A percentile compares a stretch with the other conserved stretches of the same genome.
Conservation (phyloP, 2,888 invertebrate species). For the Copidosoma aretas region DNA sequence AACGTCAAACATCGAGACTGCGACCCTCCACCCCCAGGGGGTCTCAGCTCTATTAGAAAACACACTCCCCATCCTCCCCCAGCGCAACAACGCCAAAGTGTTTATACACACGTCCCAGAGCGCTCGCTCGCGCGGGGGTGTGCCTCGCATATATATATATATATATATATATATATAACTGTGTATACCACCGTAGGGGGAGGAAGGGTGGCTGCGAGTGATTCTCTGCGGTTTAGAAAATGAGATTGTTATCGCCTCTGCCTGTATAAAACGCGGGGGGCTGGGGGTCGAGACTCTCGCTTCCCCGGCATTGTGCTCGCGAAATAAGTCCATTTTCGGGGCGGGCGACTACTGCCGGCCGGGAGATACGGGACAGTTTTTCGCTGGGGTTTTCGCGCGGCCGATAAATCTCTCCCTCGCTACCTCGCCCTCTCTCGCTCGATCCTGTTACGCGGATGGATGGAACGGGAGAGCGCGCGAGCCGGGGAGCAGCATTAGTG, state of each 20-base stretch:
- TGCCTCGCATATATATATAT: background rate
- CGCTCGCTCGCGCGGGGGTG: too few relatives aligned
- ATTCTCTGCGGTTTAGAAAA: conserved; percentile 39
- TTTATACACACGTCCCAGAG: too few relatives aligned
- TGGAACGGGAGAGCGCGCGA: background rate
- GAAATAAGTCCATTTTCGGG: conserved; percentile 40
- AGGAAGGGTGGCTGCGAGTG: background rate
- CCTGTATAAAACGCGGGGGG: background rate
- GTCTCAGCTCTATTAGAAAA: too few relatives aligned
- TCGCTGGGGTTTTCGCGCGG: conserved; percentile 16
- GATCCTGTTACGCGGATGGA: background rate
- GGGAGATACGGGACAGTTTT: background rate
- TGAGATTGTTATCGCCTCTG: conserved; percentile 39
- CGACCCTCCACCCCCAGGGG: too few relatives aligned
- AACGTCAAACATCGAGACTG: too few relatives aligned
- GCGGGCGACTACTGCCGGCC: background rate
- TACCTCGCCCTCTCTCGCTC: background rate
- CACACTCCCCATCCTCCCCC: too few relatives aligned
- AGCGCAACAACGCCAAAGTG: too few relatives aligned
- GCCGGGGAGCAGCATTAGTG: conserved; percentile 33
- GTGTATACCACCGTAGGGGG: background rate
- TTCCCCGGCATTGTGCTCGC: conserved; percentile 28
- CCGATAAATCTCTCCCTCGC: conserved; percentile 32
- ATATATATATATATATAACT: too few relatives aligned
- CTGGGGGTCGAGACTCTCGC: conserved; percentile 4